Percentiles rank a stretch among this genome's conserved stretches.
phyloP scores from a whole-genome alignment of 1,140 invertebrate genomes.

The Cydia splendana region DNA sequence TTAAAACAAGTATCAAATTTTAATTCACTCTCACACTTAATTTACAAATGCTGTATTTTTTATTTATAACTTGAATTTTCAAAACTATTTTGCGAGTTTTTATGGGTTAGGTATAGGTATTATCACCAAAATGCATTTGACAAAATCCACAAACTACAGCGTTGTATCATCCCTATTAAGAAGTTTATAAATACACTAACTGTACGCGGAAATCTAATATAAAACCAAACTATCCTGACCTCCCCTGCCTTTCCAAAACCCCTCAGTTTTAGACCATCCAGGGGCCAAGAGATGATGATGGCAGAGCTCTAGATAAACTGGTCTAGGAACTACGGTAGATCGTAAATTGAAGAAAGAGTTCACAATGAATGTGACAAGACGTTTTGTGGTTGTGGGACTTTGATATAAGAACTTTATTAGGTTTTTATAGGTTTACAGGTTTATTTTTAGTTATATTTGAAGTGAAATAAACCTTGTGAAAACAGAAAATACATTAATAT shows the following conservation, averaged over 20 bases:
- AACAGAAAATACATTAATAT: too few relatives aligned
- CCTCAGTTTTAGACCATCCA: background rate
- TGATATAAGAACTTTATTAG: background rate
- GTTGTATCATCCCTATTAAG: background rate
- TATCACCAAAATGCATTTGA: too few relatives aligned
- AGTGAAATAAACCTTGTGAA: too few relatives aligned
- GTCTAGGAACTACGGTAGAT: slow-evolving; percentile 18
- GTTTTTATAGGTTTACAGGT: background rate
- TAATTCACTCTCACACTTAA: too few relatives aligned
- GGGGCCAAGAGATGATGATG: background rate
- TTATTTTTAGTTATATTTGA: background rate
- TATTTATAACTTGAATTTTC: too few relatives aligned
- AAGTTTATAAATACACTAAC: slow-evolving; percentile 29
- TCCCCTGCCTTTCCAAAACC: background rate
- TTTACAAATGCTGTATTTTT: too few relatives aligned
- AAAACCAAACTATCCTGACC: background rate
- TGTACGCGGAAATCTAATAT: slow-evolving; percentile 12
- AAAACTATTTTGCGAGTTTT: too few relatives aligned
- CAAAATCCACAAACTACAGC: background rate
- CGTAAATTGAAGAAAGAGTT: slow-evolving; percentile 7
- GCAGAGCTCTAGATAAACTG: background rate
- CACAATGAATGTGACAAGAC: background rate
- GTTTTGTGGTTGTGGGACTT: slow-evolving; percentile 1
- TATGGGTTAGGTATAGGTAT: too few relatives aligned
- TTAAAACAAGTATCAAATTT: too few relatives aligned